A percentile compares a stretch with the other conserved stretches of the same genome.
phyloP scores from a whole-genome alignment of 2,797 vertebrate species.

The Phoebastria nigripes region DNA sequence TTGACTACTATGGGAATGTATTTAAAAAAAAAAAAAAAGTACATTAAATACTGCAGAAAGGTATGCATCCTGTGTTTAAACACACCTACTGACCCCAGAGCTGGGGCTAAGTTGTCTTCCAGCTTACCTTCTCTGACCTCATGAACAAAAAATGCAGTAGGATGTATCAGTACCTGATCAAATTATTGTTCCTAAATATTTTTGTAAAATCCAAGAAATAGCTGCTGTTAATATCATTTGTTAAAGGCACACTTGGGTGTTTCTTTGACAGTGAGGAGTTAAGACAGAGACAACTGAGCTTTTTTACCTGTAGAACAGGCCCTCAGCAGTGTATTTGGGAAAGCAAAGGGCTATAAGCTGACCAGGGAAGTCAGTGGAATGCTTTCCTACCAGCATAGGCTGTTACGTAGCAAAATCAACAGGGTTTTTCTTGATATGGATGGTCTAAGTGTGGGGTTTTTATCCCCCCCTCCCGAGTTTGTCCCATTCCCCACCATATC shows the following conservation, averaged over 20 bases:
- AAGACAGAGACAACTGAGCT: no score
- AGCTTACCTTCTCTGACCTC: background rate
- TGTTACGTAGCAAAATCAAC: fast-evolving
- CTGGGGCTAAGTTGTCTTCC: background rate
- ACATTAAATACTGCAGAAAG: background rate
- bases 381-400: background rate
- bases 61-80: background rate
- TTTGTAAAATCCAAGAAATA: background rate
- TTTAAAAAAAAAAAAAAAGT: background rate
- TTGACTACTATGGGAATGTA: background rate
- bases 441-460: background rate
- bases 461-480: background rate
- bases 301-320: background rate
- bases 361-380: background rate
- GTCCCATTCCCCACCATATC: background rate
- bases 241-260: background rate
- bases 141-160: background rate
- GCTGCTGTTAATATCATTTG: background rate
- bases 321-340: background rate
- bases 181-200: background rate
- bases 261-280: background rate
- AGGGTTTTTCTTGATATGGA: background rate
- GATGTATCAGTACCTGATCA: background rate
- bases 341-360: background rate
- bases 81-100: background rate